phyloP scores from a whole-genome alignment of 2,797 vertebrate genomes.

The Thunnus albacares region DNA sequence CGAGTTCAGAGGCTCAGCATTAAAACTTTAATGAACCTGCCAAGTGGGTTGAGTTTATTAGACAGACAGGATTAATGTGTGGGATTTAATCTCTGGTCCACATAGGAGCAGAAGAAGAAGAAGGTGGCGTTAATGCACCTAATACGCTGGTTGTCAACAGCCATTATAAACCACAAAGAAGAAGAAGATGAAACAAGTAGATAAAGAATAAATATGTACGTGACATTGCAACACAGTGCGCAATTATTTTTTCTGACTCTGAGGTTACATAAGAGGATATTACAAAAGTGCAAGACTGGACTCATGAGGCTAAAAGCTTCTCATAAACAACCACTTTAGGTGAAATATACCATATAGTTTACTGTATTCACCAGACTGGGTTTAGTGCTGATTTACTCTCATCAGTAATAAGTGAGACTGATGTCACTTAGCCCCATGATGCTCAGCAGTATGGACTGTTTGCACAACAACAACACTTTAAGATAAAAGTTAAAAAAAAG shows the following conservation, averaged over 20 bases:
- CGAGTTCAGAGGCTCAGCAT: no score
- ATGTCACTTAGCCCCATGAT: neutral
- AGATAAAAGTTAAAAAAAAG: no score
- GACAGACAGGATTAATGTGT: no score
- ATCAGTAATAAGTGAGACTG: neutral
- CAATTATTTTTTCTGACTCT: neutral
- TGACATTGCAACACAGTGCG: neutral
- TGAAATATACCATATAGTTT: conserved; percentile 6
- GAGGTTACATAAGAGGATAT: conserved; percentile 44
- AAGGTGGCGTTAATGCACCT: no score
- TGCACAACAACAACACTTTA: no score
- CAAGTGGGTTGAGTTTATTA: no score
- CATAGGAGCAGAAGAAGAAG: no score
- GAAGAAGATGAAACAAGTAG: neutral
- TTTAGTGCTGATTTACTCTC: neutral
- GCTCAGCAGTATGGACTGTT: neutral
- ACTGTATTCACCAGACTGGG: neutral
- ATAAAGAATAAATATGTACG: neutral
- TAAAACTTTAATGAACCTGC: no score
- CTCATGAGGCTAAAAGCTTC: neutral
- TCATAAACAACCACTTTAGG: conserved; percentile 23
- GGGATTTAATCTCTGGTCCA: no score
- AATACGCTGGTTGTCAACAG: no score
- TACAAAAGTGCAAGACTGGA: neutral
- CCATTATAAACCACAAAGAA: no score